Base-by-base conservation (phyloP, 2,888 invertebrate genomes). In the Brassicogethes aeneus region DNA sequence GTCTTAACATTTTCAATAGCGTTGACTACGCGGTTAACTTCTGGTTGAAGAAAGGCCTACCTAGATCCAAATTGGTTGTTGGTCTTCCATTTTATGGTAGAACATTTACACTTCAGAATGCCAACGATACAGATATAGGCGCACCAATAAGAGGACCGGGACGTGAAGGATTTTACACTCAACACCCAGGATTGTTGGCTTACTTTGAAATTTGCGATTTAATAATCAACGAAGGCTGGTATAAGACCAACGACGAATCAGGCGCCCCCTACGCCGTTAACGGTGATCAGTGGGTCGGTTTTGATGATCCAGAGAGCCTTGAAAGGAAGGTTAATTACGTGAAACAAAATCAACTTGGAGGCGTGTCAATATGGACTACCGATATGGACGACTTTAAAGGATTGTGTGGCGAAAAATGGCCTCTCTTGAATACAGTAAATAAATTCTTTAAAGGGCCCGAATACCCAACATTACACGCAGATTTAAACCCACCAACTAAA, bases 351-450 rank as follows among this genome's bases (percentile, higher is more conserved):
- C 73, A 76, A 2, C 69, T 86, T 36, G 85, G 80, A 1, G 87
- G 87, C 17, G 77, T 80, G 2, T 80, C 80, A 29, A 74, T 82
- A 0, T 82, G 79, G 74, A 75, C 85, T 0, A 69, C 82, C 16
- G 87, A 87, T 59, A 70, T 86, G 64, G 87, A 88, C 46, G 88
- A 88, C 58, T 86, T 85, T 60, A 74, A 82, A 64, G 83, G 83
- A 12, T 71, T 85, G n/a, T 85, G 87, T 57, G 80, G 82, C 2
- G 71, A 73, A 39, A 75, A 79, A 14, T 84, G 80, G 73, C 84
- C 84, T 1, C 70, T 85, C 45, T 60, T 85, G n/a, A 74, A 71
- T 33, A 71, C 79, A 1, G 75, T 80, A 33, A 73, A 74, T 16
- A 68, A 68, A 13, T 69, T 71, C 47, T 58, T 79, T 1, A 73